phyloP scores from a whole-genome alignment of 30 jellyfish, hydroid and myxozoan genomes.

The Turritopsis dohrnii region DNA sequence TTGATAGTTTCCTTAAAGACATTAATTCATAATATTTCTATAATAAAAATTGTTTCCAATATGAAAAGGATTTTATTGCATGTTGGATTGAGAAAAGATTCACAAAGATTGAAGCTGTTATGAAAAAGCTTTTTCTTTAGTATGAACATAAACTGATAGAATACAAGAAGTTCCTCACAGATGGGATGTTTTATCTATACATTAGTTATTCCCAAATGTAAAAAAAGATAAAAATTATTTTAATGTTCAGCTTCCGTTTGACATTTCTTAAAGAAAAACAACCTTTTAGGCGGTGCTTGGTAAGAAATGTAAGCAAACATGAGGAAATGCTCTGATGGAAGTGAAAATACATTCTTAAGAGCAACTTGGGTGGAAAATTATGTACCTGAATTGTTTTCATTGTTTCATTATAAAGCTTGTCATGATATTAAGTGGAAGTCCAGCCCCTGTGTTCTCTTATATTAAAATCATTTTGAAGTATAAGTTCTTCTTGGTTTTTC shows the following conservation, averaged over 20 bases:
- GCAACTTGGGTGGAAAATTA: background rate
- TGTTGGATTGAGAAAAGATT: too few species aligned
- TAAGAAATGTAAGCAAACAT: background rate
- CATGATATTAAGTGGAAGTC: background rate
- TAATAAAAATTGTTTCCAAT: too few species aligned
- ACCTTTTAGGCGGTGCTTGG: background rate
- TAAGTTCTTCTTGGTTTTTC: background rate
- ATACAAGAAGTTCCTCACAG: background rate
- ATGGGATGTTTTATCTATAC: background rate
- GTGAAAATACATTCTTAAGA: background rate
- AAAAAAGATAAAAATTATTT: background rate
- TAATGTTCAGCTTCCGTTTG: background rate
- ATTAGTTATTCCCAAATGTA: background rate
- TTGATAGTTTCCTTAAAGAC: too few species aligned
- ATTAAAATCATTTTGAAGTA: background rate
- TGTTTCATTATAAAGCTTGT: background rate
- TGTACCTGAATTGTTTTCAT: background rate
- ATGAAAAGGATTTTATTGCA: too few species aligned
- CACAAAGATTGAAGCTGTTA: too few species aligned
- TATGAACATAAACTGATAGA: background rate
- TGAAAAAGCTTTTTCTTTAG: too few species aligned
- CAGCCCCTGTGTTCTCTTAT: background rate
- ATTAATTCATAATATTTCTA: too few species aligned
- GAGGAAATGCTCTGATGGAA: background rate
- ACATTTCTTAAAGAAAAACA: too few species aligned